phyloP scores from a whole-genome alignment of 1,140 invertebrate species.

The Zaprionus gabonicus region DNA sequence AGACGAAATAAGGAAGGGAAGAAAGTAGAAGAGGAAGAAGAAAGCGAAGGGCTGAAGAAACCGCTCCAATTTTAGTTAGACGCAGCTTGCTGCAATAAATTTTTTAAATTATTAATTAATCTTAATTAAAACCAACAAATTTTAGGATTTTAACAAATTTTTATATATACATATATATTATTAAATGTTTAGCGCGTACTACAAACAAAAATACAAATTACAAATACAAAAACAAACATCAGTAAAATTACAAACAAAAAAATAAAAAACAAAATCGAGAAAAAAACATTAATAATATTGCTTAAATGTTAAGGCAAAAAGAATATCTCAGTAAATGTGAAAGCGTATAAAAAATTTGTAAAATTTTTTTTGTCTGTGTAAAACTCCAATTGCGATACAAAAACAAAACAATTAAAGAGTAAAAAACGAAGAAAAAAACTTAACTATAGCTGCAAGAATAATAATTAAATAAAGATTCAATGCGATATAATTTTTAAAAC shows the following conservation, averaged over 20 bases:
- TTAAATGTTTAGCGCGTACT: slow-evolving; percentile 80
- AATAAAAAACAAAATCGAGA: slow-evolving; percentile 33
- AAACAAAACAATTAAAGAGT: slow-evolving; percentile 46
- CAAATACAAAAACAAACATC: slow-evolving; percentile 25
- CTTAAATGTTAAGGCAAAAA: slow-evolving; percentile 75
- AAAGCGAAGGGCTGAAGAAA: slow-evolving; percentile 26
- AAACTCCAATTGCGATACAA: slow-evolving; percentile 81
- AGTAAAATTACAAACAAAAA: slow-evolving; percentile 38
- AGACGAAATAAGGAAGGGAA: slow-evolving; percentile 15
- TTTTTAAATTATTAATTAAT: slow-evolving; percentile 84
- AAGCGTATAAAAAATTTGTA: slow-evolving; percentile 81
- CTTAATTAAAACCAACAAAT: slow-evolving; percentile 83
- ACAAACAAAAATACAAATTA: slow-evolving; percentile 40
- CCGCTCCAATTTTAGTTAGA: slow-evolving; percentile 82
- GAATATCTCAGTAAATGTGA: slow-evolving; percentile 82
- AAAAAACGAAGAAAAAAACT: slow-evolving; percentile 39
- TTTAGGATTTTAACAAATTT: slow-evolving; percentile 83
- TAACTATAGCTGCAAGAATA: slow-evolving; percentile 64
- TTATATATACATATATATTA: slow-evolving; percentile 78
- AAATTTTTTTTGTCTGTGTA: slow-evolving; percentile 80
- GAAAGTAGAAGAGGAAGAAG: slow-evolving; percentile 21
- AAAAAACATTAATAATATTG: slow-evolving; percentile 43
- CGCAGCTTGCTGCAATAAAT: slow-evolving; percentile 75
- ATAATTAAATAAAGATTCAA: slow-evolving; percentile 60
- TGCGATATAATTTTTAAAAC: slow-evolving; percentile 81